phyloP scores from a whole-genome alignment of 1,140 invertebrate genomes.

The Saccostrea echinata region DNA sequence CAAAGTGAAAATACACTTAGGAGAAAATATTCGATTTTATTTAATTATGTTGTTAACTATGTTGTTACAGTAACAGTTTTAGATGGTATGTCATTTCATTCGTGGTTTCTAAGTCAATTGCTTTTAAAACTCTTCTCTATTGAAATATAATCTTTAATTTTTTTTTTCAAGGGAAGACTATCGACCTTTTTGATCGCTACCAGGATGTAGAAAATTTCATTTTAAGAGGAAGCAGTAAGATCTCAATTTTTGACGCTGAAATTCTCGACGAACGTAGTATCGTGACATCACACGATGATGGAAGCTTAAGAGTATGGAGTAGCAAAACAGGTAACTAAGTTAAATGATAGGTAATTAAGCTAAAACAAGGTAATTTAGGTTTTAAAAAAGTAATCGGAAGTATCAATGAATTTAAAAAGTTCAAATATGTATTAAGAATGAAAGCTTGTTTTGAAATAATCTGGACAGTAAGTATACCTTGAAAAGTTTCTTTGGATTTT shows the following conservation, averaged over 20 bases:
- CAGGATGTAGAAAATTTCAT: neutral
- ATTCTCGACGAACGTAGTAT: neutral
- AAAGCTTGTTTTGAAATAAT: neutral
- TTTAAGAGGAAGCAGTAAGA: neutral
- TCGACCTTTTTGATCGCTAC: constrained; percentile 1
- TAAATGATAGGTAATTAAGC: neutral
- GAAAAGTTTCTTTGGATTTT: too few species aligned
- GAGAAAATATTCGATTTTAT: too few species aligned
- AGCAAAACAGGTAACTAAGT: neutral
- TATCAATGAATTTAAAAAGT: neutral
- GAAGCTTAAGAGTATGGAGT: neutral
- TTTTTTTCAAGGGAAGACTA: neutral
- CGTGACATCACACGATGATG: neutral
- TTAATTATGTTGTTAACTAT: too few species aligned
- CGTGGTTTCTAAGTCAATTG: neutral
- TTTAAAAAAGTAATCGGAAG: neutral
- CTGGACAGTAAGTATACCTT: neutral
- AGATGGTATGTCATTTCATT: too few species aligned
- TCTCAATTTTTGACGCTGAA: neutral
- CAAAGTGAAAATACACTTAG: too few species aligned
- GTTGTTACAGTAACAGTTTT: too few species aligned
- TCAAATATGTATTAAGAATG: neutral
- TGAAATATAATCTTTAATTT: neutral
- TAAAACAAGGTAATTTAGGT: neutral
- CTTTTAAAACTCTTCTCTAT: neutral